Evolutionary conservation across 2,113 vertebrate genomes (phyloP), one percentile per base, ranked within the genome.

Genomic region (Peromyscus polionotus): DNA sequence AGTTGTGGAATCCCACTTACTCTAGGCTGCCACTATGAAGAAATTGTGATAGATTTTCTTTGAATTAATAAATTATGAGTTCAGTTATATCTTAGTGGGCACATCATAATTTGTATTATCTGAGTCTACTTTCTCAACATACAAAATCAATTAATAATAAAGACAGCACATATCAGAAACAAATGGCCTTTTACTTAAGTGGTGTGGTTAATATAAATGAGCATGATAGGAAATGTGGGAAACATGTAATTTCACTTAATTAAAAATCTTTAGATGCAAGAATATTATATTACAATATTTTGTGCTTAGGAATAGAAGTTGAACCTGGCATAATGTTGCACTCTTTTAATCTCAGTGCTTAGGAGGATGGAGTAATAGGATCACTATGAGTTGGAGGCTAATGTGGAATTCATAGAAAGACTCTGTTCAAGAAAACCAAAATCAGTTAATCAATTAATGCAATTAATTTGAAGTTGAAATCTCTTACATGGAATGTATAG

Each of bases 1-100:
- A 6, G 13, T 14, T 33, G 13, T 28, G 31, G 67, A 68, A 16
- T 2, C 2, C 3, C 31, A 11, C 2, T 0, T 4, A 7, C 22
- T 0, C 5, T 90, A 12, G 3, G n/a, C 36, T 77, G 2, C 48
- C 67, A 28, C 85, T 36, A 31, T 39, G 17, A 68, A 59, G 36
- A 93, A 83, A 76, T 81, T 4, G 63, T 9, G 51, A 61, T 84
- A 79, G 28, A 54, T 10, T 91, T 75, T 94, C 6, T 91, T 26
- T 63, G 24, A 96, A 80, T 3, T 57, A 20, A 39, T 28, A 9
- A 7, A 24, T n/a, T 61, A 20, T 45, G 80, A 76, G 0, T 7
- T 48, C 31, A 61, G 11, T 4, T 3, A 89, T 87, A 67, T 48
- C 3, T 45, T 88, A 88, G 31, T 65, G 24, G 59, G 45, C 17